Evolutionary conservation across 2,113 vertebrate species (phyloP).

Genomic region (Tragelaphus scriptus): DNA sequence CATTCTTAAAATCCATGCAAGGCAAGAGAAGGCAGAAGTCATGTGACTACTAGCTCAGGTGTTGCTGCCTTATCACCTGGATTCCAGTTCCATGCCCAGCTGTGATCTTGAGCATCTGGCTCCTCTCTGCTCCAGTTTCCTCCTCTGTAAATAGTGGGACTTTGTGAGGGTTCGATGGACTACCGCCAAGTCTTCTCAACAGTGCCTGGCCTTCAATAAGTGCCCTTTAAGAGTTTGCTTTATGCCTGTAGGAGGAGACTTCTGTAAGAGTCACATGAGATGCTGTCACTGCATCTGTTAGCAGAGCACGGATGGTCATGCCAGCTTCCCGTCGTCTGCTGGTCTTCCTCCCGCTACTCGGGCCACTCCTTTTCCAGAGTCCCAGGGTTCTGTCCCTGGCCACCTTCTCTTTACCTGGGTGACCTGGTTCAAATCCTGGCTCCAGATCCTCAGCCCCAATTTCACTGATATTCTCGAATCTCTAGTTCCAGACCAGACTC

Average conservation of each 20-base stretch:
- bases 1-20: not conserved
- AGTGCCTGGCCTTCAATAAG: not conserved
- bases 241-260: not conserved
- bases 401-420: not conserved
- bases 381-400: not conserved
- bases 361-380: not conserved
- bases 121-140: not conserved
- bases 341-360: not conserved
- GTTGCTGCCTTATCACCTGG: not conserved
- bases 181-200: not conserved
- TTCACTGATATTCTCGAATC: not conserved
- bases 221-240: not conserved
- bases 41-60: fast-evolving
- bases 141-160: fast-evolving
- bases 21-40: not conserved
- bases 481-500: not conserved
- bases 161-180: not conserved
- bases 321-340: not conserved
- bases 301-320: no score
- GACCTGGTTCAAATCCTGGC: not conserved
- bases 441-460: not conserved
- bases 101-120: not conserved
- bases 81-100: not conserved
- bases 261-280: not conserved
- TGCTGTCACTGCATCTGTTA: not conserved